phyloP scores from a whole-genome alignment of 2,888 invertebrate genomes.

The Rhagonycha fulva region DNA sequence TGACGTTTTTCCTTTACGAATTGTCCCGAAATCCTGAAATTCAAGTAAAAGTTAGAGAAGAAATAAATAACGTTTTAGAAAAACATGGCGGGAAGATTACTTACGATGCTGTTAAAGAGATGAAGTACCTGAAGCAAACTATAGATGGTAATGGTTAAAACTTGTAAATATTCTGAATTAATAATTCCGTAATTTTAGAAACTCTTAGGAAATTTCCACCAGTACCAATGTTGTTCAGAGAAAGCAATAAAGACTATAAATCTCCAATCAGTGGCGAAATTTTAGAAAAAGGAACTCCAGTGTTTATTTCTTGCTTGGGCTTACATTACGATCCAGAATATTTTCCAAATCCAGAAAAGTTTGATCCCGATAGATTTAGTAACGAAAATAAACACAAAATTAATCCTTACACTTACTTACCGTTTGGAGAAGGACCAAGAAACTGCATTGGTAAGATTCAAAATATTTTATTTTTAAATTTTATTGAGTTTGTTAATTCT shows the following conservation, averaged over 20 bases:
- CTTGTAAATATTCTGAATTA: background rate
- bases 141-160: conserved; percentile 41
- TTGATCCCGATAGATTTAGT: background rate
- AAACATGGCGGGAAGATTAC: conserved; percentile 51
- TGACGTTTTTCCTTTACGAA: conserved; percentile 57
- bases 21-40: conserved; percentile 55
- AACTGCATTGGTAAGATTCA: background rate
- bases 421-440: background rate
- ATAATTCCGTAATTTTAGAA: background rate
- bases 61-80: conserved; percentile 50
- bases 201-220: background rate
- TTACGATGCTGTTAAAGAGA: conserved; percentile 56
- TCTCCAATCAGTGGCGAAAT: background rate
- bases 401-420: background rate
- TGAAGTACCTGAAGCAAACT: conserved; percentile 57
- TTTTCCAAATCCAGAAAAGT: background rate
- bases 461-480: background rate
- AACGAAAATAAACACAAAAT: background rate
- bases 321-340: background rate
- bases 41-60: conserved; percentile 53
- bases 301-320: background rate
- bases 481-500: conserved; percentile 7
- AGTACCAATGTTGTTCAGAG: background rate
- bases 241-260: background rate
- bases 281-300: background rate